Base-by-base conservation (phyloP, 2,888 invertebrate genomes). In the Diogma glabrata region DNA sequence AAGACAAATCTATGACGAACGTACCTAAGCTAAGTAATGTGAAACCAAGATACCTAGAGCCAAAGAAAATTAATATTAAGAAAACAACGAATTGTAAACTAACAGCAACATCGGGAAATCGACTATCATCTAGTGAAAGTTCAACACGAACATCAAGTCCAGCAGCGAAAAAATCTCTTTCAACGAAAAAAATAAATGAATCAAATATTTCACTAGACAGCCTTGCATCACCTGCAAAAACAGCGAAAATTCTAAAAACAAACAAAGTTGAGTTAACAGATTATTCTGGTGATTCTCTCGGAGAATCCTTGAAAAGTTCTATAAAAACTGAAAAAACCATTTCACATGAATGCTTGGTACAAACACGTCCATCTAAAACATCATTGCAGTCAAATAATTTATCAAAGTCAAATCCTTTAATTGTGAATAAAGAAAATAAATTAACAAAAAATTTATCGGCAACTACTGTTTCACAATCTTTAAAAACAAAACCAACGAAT, bases 21-120 rank as follows among this genome's bases (percentile, higher is more conserved):
- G 28, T 22, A 19, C 17, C 22, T 20, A 50, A 40, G 22, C 20
- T 33, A 22, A 33, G 4, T 30, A 28, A 48, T 22, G 22, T 48
- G n/a, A 48, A 48, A 55, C 76, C 84, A 1, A 72, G 82, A 19
- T 82, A 82, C 59, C 63, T 82, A 57, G 81, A 82, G 57, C 78
- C 81, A 3, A 72, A 74, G 20, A 68, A 67, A 51, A 59, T 63
- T 12, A 23, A 28, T 19, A 51, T 50, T 38, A 51, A 54, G 2
- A 47, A 51, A 2, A 53, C 46, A 8, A 38, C 48, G 14, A 12
- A 22, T 8, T 54, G 49, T 19, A 53, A 10, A 16, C n/a, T n/a
- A n/a, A 40, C 49, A 10, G 47, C 19, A 3, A 57, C 58, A 26
- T 60, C 60, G 28, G 59, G 54, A 2, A 62, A 60, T 54, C 67